Evolutionary conservation across 92 coral and sea anemone genomes (phyloP), one percentile per base, ranked within the genome.

Genomic region (Palythoa caribaeorum): DNA sequence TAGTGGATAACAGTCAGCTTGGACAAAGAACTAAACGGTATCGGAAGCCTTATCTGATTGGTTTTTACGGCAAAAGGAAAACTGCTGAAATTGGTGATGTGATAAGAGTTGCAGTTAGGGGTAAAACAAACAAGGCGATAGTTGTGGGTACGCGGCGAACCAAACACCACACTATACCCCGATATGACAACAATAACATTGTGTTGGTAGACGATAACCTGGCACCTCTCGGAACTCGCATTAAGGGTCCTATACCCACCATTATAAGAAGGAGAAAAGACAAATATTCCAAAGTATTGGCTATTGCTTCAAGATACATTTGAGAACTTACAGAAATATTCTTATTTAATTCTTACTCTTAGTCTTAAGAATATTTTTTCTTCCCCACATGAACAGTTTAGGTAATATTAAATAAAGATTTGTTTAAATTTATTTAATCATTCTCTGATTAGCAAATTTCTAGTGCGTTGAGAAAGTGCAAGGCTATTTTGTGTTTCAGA

Each of bases 51-150:
- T 97, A 97, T 88, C 92, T 96, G 65, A 97, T 97, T 69, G 99
- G 99, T 15, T 97, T 97, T 73, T 97, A 95, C 87, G 88, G 95
- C 36, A 94, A 96, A 79, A 89, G 98, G 70, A 96, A 97, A 89
- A 97, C 99, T 9, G 99, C 99, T 1, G 98, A 97, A 65, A 92
- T 94, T 12, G 99, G 99, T 12, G 99, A 97, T 90, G 94, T 97
- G 52, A 90, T 97, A 48, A 87, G 95, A 87, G 99, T 97, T n/a
- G 99, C 99, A 1, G 94, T 97, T 17, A 91, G 98, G 20, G 99
- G 99, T 53, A 94, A 97, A 85, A 94, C 99, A 36, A 94, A 93
- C 54, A 95, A 95, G 62, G 99, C 99, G 3, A 83, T 97, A 50
- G 95, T 97, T 37, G 98, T 97, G 17, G 99, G 99, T 1, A 94